Conservation (phyloP, 2,888 invertebrate species). For the Caenorhabditis becei region DNA sequence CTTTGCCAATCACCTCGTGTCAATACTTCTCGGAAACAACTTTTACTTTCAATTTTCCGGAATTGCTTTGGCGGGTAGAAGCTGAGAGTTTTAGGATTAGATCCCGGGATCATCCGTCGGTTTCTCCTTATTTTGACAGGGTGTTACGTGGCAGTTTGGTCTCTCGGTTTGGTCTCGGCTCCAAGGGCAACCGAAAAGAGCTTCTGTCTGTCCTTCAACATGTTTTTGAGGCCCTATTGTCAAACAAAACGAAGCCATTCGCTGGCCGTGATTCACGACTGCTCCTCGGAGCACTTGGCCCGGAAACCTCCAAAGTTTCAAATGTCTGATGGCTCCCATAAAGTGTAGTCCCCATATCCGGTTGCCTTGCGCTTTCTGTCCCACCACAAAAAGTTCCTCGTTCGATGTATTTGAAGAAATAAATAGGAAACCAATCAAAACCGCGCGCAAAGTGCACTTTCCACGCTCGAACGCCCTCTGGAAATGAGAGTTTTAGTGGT, state of each 20-base stretch:
- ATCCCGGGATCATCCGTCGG: background rate
- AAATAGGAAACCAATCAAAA: background rate
- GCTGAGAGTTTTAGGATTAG: too few relatives aligned
- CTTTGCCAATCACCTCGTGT: background rate
- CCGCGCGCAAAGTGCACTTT: background rate
- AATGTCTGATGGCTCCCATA: slow-evolving; percentile 8
- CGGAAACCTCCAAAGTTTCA: slow-evolving; percentile 6
- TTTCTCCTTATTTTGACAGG: too few relatives aligned
- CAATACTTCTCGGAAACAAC: slow-evolving; percentile 2
- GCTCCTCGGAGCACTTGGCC: too few relatives aligned
- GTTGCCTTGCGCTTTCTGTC: background rate
- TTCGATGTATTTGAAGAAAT: slow-evolving; percentile 11
- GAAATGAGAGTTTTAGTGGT: background rate
- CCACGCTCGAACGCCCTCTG: slow-evolving; percentile 2
- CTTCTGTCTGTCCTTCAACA: too few relatives aligned
- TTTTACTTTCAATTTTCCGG: background rate
- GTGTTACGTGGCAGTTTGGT: too few relatives aligned
- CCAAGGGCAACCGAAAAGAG: too few relatives aligned
- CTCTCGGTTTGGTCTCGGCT: too few relatives aligned
- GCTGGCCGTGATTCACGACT: too few relatives aligned
- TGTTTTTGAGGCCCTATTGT: too few relatives aligned
- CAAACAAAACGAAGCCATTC: too few relatives aligned
- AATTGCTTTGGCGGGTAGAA: too few relatives aligned
- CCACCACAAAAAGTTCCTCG: slow-evolving; percentile 28
- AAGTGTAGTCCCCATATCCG: slow-evolving; percentile 22